These are phyloP conservation scores for Lepetodrilus schrolli DNA, from an alignment of 2,888 invertebrate genomes.

Conservation along the genomic window DNA sequence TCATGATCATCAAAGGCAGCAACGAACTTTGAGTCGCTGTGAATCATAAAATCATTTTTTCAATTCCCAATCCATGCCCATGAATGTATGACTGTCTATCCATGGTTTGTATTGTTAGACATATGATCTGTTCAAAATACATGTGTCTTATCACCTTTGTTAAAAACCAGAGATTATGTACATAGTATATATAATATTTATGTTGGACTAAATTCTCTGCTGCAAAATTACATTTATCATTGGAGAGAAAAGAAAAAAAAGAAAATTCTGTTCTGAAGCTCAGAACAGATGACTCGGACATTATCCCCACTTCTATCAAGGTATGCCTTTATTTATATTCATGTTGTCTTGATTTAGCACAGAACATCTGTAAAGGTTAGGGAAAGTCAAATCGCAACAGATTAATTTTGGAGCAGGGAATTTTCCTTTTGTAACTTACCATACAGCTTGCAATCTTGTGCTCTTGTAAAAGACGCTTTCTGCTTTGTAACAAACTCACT, in stretches of 20 bases:
- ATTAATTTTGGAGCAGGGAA: neutral
- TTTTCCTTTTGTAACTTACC: neutral
- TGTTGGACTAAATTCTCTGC: neutral
- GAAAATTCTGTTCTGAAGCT: too few relatives aligned
- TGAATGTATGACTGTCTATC: too few relatives aligned
- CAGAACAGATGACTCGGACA: too few relatives aligned
- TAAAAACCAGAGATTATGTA: neutral
- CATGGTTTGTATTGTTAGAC: neutral
- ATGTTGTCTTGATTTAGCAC: neutral
- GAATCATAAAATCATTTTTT: too few relatives aligned
- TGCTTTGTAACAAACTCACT: neutral
- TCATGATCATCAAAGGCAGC: neutral
- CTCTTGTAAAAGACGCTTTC: constrained; percentile 26
- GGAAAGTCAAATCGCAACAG: too few relatives aligned
- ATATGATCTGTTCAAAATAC: neutral
- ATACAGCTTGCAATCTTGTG: constrained; percentile 12
- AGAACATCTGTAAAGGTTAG: neutral
- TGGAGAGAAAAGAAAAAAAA: neutral
- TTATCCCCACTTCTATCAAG: neutral
- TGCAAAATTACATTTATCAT: neutral
- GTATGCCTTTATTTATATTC: neutral
- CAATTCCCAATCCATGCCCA: neutral
- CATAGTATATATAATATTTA: neutral
- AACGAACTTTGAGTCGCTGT: neutral
- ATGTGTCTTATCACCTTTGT: neutral